Evolutionary conservation across 2,888 invertebrate genomes (phyloP).

Genomic region (Ernsta delagoae): DNA sequence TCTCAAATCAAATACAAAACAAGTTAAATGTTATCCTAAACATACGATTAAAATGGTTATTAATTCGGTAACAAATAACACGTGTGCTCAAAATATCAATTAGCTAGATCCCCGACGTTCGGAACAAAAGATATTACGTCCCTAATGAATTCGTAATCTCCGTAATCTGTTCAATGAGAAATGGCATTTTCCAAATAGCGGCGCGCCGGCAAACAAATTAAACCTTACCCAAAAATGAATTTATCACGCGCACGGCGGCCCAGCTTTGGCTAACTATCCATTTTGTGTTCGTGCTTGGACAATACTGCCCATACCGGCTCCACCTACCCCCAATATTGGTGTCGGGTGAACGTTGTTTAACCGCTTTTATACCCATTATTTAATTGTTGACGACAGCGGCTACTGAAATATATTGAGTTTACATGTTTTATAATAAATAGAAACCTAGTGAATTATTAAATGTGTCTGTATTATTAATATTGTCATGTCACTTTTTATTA

Average conservation of each 20-base stretch:
- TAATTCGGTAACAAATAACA: conserved; percentile 58
- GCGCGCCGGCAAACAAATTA: conserved; percentile 78
- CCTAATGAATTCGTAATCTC: conserved; percentile 84
- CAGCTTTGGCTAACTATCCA: conserved; percentile 64
- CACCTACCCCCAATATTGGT: conserved; percentile 20
- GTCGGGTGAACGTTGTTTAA: conserved; percentile 11
- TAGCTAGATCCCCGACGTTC: conserved; percentile 60
- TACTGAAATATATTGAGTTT: conserved; percentile 5
- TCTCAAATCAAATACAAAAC: not conserved
- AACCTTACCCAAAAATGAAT: conserved; percentile 82
- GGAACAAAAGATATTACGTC: conserved; percentile 74
- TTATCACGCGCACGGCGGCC: conserved; percentile 68
- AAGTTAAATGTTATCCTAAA: not conserved
- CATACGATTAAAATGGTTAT: conserved; percentile 1
- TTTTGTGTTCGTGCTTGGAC: conserved; percentile 50
- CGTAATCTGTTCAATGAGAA: conserved; percentile 83
- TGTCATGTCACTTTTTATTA: too few species aligned
- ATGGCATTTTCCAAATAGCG: conserved; percentile 76
- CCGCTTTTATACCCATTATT: conserved; percentile 14
- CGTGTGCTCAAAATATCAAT: conserved; percentile 78
- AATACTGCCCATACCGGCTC: conserved; percentile 41
- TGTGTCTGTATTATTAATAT: too few species aligned
- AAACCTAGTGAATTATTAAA: not conserved
- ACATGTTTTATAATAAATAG: not conserved
- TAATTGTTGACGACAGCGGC: not conserved